phyloP scores from a whole-genome alignment of 2,888 invertebrate genomes.

The Drosophila colorata region DNA sequence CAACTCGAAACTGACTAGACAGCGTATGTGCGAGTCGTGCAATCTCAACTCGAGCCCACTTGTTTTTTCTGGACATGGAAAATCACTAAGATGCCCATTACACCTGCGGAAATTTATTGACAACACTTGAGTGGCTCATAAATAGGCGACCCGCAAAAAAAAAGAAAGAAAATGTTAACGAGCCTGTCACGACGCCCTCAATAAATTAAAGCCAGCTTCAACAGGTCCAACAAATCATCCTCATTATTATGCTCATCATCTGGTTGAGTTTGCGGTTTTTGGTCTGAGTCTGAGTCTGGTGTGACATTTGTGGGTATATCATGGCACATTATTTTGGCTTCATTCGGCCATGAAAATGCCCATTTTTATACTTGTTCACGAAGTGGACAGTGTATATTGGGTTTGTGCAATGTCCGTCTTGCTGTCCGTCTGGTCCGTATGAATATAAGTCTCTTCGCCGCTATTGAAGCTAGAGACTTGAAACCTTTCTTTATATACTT shows the following conservation, averaged over 20 bases:
- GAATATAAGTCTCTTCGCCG: too few relatives aligned
- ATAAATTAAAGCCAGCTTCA: slow-evolving; percentile 61
- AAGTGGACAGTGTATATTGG: too few relatives aligned
- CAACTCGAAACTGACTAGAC: neutral
- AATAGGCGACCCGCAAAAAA: slow-evolving; percentile 27
- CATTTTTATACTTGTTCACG: slow-evolving; percentile 10
- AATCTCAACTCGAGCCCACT: neutral
- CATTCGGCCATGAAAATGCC: slow-evolving; percentile 71
- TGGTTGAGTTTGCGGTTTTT: slow-evolving; percentile 6
- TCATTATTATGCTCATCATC: slow-evolving; percentile 26
- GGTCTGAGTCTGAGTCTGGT: slow-evolving; percentile 4
- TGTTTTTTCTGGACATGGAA: slow-evolving; percentile 45
- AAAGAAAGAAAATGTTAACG: slow-evolving; percentile 45
- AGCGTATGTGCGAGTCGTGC: neutral
- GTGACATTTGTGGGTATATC: slow-evolving; percentile 20
- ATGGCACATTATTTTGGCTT: slow-evolving; percentile 62
- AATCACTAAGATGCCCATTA: slow-evolving; percentile 62
- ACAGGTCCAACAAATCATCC: slow-evolving; percentile 57
- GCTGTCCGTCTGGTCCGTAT: too few relatives aligned
- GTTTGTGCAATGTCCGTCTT: too few relatives aligned
- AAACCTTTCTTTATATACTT: too few relatives aligned
- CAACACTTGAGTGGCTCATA: slow-evolving; percentile 46
- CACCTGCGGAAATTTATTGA: slow-evolving; percentile 61
- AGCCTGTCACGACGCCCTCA: slow-evolving; percentile 41
- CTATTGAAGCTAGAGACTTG: too few relatives aligned